Evolutionary conservation across 2,888 invertebrate genomes (phyloP), one percentile per base, ranked within the genome.

Genomic region (Periphyllus acericola): DNA sequence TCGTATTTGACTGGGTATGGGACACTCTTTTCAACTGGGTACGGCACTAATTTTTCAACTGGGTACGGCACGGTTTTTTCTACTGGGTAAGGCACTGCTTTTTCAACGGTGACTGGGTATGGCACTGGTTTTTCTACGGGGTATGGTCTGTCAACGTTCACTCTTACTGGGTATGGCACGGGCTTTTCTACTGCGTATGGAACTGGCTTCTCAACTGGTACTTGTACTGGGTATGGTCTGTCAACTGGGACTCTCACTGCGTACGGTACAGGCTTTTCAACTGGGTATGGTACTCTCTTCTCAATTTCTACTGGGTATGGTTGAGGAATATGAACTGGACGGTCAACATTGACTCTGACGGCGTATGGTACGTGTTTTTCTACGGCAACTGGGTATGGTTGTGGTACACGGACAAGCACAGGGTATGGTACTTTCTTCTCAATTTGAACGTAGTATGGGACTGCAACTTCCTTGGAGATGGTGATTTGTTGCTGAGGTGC

Each of bases 121-220:
- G 96, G 95, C 89, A 95, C 95, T 91, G 96, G 95, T 89, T 95
- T 94, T 66, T 96, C 95, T 52, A 96, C 94, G n/a, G 94, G 94
- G 91, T 94, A 94, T 0, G 94, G 94, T 68, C 95, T 93, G 68
- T 95, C 95, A 0, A 95, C 94, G 40, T 95, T 95, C 55, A 90
- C 90, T 87, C 90, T 89, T 66, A 94, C 94, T 21, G 94, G 95
- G 55, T 94, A 94, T 72, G 94, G 96, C 14, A 91, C 90, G 34
- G 95, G 95, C 79, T 90, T 90, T 83, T 91, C 90, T 9, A 91
- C 90, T 89, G 94, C 94, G 25, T 95, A 93, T 74, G 96, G 95
- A 90, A 96, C 95, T 0, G 93, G 93, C 89, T 93, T 92, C 84
- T 94, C 94, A 4, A 94, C 92, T 46, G 92, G 93, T 19, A 87